Percentiles rank a stretch among this genome's conserved stretches.
Evolutionary conservation across 2,113 vertebrate species (phyloP).

Genomic region (Sphaerodactylus townsendi): DNA sequence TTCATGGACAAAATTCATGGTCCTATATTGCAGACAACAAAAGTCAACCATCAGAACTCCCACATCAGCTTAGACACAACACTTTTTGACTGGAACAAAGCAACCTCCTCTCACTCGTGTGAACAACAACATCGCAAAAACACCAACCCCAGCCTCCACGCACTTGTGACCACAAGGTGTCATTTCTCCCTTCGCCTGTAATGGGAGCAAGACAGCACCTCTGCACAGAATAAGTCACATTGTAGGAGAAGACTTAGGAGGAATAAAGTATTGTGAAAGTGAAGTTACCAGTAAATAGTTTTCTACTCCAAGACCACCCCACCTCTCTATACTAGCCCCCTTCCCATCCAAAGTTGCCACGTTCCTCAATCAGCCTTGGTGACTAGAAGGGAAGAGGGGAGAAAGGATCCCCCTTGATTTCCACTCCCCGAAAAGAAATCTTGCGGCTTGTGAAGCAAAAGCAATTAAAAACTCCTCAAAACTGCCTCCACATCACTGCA

Average conservation of each 20-base stretch:
- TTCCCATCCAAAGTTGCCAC: neutral
- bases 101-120: too few species aligned
- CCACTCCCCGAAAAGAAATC: neutral
- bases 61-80: neutral
- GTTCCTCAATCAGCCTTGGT: neutral
- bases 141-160: too few species aligned
- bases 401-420: neutral
- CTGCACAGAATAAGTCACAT: neutral
- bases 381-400: neutral
- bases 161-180: neutral
- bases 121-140: neutral
- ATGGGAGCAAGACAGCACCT: slow-evolving; percentile 12
- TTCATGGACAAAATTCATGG: neutral
- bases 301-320: too few species aligned
- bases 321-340: neutral
- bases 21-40: neutral
- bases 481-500: neutral
- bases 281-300: neutral
- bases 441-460: neutral
- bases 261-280: neutral
- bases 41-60: neutral
- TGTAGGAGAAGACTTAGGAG: neutral
- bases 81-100: too few species aligned
- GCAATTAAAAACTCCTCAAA: neutral
- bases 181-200: neutral